Evolutionary conservation across 1,140 invertebrate genomes (phyloP).

Genomic region (Ceratosolen solmsi): DNA sequence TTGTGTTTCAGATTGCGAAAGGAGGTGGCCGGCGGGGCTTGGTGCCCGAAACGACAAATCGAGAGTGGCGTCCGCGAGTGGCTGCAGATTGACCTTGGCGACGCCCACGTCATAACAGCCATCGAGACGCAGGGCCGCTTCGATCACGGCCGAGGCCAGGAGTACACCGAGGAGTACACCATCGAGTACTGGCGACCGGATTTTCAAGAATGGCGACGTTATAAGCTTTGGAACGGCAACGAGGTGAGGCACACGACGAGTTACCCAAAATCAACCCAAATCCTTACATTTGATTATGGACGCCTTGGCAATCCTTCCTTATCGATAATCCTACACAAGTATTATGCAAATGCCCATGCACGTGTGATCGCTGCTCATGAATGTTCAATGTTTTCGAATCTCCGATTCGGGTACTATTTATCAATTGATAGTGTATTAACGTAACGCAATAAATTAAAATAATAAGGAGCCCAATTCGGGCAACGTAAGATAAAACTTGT

Average conservation of each 20-base stretch:
- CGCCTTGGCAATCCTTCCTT: no score
- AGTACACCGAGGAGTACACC: slow-evolving; percentile 83
- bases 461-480: no score
- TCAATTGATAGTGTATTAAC: no score
- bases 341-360: no score
- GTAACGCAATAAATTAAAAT: no score
- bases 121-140: slow-evolving; percentile 87
- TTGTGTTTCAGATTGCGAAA: slow-evolving; percentile 80
- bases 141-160: slow-evolving; percentile 84
- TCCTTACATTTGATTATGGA: no score
- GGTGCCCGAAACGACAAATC: slow-evolving; percentile 86
- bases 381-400: no score
- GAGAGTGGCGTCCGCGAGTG: slow-evolving; percentile 81
- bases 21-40: slow-evolving; percentile 85
- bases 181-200: slow-evolving; percentile 83
- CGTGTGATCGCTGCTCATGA: no score
- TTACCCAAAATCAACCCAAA: no score
- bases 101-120: slow-evolving; percentile 79
- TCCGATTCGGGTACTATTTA: no score
- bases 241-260: slow-evolving; percentile 70
- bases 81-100: slow-evolving; percentile 83
- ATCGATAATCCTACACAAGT: no score
- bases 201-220: slow-evolving; percentile 78
- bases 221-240: slow-evolving; percentile 77
- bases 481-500: no score